phyloP scores from a whole-genome alignment of 2,888 invertebrate species.

The Volucella bombylans region DNA sequence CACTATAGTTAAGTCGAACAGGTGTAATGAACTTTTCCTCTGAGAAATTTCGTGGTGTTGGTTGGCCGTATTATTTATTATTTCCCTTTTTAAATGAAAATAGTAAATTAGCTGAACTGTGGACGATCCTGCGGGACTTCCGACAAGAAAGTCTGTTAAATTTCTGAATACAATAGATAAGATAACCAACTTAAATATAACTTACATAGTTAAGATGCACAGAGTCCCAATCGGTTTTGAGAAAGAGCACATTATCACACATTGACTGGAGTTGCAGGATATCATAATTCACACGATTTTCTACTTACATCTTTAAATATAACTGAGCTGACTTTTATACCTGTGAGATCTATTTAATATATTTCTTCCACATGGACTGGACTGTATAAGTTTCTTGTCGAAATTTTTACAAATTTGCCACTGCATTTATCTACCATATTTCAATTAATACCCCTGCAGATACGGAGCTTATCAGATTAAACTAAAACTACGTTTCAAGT shows the following conservation, averaged over 20 bases:
- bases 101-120: conserved; percentile 88
- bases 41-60: conserved; percentile 85
- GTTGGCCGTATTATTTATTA: conserved; percentile 84
- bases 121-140: conserved; percentile 88
- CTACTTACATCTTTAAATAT: too few relatives aligned
- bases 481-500: too few relatives aligned
- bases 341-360: too few relatives aligned
- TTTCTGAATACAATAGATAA: too few relatives aligned
- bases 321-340: too few relatives aligned
- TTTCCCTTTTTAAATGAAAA: conserved; percentile 85
- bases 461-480: too few relatives aligned
- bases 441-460: too few relatives aligned
- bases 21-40: conserved; percentile 85
- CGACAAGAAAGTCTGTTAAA: conserved; percentile 83
- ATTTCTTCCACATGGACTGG: too few relatives aligned
- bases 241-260: conserved; percentile 78
- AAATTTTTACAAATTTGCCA: too few relatives aligned
- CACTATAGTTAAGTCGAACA: conserved; percentile 86
- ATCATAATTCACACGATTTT: too few relatives aligned
- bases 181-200: conserved; percentile 82
- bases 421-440: too few relatives aligned
- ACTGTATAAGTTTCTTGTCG: too few relatives aligned
- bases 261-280: conserved; percentile 75
- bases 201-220: conserved; percentile 80
- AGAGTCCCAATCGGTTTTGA: conserved; percentile 81